These are phyloP conservation scores for Uropetala carovei DNA, from an alignment of 2,888 invertebrate genomes.

Conservation along the genomic window DNA sequence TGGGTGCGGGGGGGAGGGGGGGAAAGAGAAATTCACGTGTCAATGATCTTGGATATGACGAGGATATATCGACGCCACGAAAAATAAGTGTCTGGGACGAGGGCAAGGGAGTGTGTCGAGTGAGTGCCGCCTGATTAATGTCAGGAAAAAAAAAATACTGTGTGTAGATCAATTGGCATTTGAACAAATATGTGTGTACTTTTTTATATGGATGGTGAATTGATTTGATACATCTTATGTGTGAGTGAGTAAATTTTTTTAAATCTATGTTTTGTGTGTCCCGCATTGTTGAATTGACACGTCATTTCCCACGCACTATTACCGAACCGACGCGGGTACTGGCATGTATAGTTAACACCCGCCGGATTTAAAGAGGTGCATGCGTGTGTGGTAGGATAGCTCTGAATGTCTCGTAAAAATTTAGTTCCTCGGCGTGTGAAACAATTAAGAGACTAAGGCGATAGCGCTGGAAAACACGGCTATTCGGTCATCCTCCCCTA, in stretches of 20 bases:
- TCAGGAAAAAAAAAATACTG: neutral
- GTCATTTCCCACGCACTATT: neutral
- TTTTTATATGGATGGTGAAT: slow-evolving; percentile 24
- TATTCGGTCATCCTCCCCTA: neutral
- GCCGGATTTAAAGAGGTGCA: neutral
- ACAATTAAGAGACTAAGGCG: neutral
- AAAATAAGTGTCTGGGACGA: neutral
- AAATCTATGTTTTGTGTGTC: neutral
- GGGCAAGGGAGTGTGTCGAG: neutral
- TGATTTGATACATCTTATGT: slow-evolving; percentile 6
- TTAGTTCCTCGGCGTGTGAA: neutral
- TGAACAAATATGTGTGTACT: slow-evolving; percentile 10
- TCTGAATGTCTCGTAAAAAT: neutral
- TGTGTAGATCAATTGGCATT: slow-evolving; percentile 17
- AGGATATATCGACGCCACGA: slow-evolving; percentile 23
- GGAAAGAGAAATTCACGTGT: neutral
- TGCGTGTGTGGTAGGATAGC: neutral
- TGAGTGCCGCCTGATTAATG: slow-evolving; percentile 8
- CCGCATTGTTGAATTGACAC: neutral
- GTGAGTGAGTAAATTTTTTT: neutral
- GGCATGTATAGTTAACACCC: neutral
- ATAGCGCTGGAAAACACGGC: neutral
- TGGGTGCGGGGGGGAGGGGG: neutral
- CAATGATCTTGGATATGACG: slow-evolving; percentile 22
- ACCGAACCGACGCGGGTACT: neutral